A percentile compares a stretch with the other conserved stretches of the same genome.
Evolutionary conservation across 2,888 invertebrate species (phyloP).

Genomic region (Unio pictorum): DNA sequence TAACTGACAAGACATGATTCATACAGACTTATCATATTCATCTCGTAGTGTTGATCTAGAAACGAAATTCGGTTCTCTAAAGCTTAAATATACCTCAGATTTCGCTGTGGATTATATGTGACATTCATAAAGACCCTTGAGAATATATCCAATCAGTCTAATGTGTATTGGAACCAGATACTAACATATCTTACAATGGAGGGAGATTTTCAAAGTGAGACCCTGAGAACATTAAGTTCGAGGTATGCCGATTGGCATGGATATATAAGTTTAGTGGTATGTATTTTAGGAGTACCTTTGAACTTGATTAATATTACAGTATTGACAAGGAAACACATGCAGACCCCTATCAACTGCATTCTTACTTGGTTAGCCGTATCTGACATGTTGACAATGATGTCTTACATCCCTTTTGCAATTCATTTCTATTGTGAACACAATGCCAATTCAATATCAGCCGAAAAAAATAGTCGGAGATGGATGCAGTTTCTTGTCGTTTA

Average conservation of each 20-base stretch:
- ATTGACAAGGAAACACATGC: conserved; percentile 87
- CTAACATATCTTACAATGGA: too few species aligned
- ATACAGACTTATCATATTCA: too few species aligned
- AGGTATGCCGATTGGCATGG: conserved; percentile 79
- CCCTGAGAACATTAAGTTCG: conserved; percentile 27
- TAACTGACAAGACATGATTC: too few species aligned
- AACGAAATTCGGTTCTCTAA: too few species aligned
- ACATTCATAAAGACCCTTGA: too few species aligned
- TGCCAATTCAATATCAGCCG: conserved; percentile 40
- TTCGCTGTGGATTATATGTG: too few species aligned
- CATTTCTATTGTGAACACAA: conserved; percentile 73
- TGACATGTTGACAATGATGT: conserved; percentile 92
- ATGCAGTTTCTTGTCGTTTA: conserved; percentile 78
- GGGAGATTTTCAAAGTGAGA: conserved; percentile 8
- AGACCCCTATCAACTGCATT: conserved; percentile 90
- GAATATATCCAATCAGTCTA: too few species aligned
- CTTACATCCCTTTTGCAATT: conserved; percentile 90
- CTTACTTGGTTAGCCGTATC: conserved; percentile 88
- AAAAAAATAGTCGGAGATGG: conserved; percentile 67
- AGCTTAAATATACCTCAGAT: too few species aligned
- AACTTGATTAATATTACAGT: conserved; percentile 93
- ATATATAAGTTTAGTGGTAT: conserved; percentile 87
- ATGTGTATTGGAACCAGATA: too few species aligned
- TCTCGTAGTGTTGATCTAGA: too few species aligned
- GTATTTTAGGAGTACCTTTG: conserved; percentile 90